phyloP scores from a whole-genome alignment of 35 echinoderm and acorn worm genomes.

The Amphiura filiformis region DNA sequence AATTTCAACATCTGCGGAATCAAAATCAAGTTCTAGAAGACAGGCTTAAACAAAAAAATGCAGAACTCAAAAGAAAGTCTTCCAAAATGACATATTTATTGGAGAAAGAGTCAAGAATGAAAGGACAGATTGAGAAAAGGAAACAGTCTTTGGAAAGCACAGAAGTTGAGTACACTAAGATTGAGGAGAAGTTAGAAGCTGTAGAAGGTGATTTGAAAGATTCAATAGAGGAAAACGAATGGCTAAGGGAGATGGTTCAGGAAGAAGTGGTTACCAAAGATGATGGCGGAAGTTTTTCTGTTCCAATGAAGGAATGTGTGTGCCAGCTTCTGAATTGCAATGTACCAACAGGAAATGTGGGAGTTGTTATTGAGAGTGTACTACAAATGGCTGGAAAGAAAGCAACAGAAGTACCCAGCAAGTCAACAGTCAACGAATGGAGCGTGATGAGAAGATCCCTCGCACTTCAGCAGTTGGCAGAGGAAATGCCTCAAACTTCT shows the following conservation, averaged over 20 bases:
- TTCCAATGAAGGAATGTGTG: constrained; percentile 11
- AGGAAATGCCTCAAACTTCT: constrained; percentile 9
- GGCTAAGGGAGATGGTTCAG: constrained; percentile 21
- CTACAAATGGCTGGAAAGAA: neutral
- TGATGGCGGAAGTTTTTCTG: neutral
- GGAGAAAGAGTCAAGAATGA: neutral
- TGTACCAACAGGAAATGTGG: constrained; percentile 17
- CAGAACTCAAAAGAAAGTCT: neutral
- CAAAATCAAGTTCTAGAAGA: no score
- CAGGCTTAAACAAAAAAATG: neutral
- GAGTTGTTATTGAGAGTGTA: constrained; percentile 1
- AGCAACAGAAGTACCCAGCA: constrained; percentile 2
- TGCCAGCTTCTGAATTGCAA: constrained; percentile 9
- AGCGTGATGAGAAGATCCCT: neutral
- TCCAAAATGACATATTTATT: neutral
- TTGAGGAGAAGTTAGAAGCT: neutral
- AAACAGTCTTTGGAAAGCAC: neutral
- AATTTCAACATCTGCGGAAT: no score
- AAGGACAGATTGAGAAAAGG: neutral
- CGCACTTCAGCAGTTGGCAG: constrained; percentile 5
- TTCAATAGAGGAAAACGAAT: constrained; percentile 1
- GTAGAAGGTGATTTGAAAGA: neutral
- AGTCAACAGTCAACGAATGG: constrained; percentile 19
- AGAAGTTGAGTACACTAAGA: neutral
- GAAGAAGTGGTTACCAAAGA: neutral